Evolutionary conservation across 2,113 vertebrate species (phyloP).

Genomic region (Nycticebus coucang): DNA sequence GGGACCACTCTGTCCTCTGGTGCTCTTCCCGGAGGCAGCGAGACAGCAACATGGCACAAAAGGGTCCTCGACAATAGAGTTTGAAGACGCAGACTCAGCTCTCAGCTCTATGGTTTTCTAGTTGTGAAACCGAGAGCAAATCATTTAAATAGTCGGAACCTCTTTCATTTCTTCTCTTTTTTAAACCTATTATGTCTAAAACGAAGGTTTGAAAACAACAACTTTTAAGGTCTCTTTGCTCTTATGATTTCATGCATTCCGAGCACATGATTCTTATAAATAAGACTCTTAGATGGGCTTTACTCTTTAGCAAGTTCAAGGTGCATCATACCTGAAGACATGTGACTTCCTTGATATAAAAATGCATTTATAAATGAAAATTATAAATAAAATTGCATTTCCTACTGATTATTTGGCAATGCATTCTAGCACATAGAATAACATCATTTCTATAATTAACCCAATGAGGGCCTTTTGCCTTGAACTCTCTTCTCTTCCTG

Average conservation of each 20-base stretch:
- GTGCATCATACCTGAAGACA: neutral
- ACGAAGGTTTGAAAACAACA: constrained; percentile 31
- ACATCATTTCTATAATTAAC: constrained; percentile 11
- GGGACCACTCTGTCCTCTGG: neutral
- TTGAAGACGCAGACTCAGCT: neutral
- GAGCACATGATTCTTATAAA: neutral
- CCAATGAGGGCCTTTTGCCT: neutral
- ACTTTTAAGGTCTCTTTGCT: neutral
- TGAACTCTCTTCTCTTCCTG: neutral
- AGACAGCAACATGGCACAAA: neutral
- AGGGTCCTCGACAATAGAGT: neutral
- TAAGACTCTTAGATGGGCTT: neutral
- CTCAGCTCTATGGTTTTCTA: neutral
- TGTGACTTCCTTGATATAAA: neutral
- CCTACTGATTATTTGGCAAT: neutral
- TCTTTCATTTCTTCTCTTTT: neutral
- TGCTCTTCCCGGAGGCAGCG: neutral
- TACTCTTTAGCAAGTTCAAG: neutral
- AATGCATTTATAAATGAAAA: neutral
- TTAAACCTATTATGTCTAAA: neutral
- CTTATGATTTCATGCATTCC: constrained; percentile 21
- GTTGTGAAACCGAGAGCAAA: neutral
- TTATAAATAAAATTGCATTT: neutral
- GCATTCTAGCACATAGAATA: neutral
- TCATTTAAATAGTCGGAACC: neutral